A percentile compares a stretch with the other conserved stretches of the same genome.
phyloP scores from a whole-genome alignment of 2,113 vertebrate species.

The Cnemophilus loriae region DNA sequence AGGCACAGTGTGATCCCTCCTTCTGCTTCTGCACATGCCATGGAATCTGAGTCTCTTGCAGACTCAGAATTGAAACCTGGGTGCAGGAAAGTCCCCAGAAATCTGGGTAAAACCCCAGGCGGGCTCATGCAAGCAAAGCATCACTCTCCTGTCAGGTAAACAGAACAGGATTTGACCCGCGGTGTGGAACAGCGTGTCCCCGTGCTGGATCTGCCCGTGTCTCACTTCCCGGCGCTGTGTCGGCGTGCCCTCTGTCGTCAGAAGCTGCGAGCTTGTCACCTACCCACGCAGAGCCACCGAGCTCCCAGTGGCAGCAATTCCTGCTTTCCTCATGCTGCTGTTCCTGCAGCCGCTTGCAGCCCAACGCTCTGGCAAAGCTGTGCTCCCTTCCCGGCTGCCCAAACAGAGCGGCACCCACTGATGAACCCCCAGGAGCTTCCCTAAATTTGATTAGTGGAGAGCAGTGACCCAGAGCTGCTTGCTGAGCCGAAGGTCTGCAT shows the following conservation, averaged over 20 bases:
- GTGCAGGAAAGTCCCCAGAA: background rate
- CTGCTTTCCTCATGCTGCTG: background rate
- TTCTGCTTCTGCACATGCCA: background rate
- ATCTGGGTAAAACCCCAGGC: fast-evolving
- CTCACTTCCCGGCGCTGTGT: background rate
- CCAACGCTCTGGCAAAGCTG: background rate
- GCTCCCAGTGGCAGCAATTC: background rate
- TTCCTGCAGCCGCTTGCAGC: background rate
- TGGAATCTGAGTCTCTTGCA: background rate
- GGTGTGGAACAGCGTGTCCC: background rate
- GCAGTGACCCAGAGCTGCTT: background rate
- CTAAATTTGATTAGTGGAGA: background rate
- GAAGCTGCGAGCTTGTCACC: background rate
- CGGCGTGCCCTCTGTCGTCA: background rate
- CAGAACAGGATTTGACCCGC: background rate
- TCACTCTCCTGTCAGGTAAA: background rate
- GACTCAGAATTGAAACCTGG: background rate
- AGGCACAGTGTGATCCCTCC: background rate
- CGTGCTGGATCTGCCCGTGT: background rate
- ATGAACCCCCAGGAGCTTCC: background rate
- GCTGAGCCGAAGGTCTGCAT: background rate
- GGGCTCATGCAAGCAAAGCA: background rate
- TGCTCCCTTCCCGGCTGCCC: background rate
- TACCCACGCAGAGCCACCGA: background rate
- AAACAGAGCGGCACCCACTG: background rate